Base-by-base conservation (phyloP, 1,140 invertebrate species). In the Philotrypesis tridentata region DNA sequence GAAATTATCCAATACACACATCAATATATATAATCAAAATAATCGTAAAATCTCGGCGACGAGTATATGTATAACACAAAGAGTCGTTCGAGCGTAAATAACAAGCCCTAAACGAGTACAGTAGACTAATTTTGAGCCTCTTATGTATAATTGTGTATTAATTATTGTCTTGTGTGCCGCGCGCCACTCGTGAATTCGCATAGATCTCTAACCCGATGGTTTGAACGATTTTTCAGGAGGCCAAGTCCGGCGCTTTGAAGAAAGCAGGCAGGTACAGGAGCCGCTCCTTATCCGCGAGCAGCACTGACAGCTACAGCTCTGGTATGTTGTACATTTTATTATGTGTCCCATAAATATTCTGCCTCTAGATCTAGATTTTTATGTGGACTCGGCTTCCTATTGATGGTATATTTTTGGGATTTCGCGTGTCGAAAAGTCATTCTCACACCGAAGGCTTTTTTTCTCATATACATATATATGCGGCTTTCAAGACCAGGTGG, bases 241-340 rank as follows among this genome's bases (percentile, higher is more conserved):
- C 93, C 3, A 95, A 95, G 90, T 95, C 96, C 11, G 94, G 96
- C 80, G 96, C 96, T 21, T 89, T 97, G 88, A 97, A 96, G 91
- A 97, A 97, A 88, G 95, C 96, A 17, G 96, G 95, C 84, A 93
- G 97, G 61, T 97, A 98, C 88, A 92, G 97, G 67, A 97, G 96
- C 90, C 94, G 97, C 63, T 98, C 97, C 0, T 92, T 98, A 7
- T 98, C 97, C 43, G 97, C 97, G n/a, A 98, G 97, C 23, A 98
- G 97, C 55, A 97, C 97, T 60, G 97, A 98, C 89, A 98, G 97
- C 37, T 98, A 97, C 91, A 97, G 96, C 89, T 98, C 96, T 82
- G 96, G 96, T 96, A 94, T 87, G 91, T 84, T 48, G 8, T 67
- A 31, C 12, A 33, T 63, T 5, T 60, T 60, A n/a, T n/a, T 25